These are phyloP conservation scores for Coregonus suidteri DNA, from an alignment of 2,797 vertebrate species.

Conservation along the genomic window DNA sequence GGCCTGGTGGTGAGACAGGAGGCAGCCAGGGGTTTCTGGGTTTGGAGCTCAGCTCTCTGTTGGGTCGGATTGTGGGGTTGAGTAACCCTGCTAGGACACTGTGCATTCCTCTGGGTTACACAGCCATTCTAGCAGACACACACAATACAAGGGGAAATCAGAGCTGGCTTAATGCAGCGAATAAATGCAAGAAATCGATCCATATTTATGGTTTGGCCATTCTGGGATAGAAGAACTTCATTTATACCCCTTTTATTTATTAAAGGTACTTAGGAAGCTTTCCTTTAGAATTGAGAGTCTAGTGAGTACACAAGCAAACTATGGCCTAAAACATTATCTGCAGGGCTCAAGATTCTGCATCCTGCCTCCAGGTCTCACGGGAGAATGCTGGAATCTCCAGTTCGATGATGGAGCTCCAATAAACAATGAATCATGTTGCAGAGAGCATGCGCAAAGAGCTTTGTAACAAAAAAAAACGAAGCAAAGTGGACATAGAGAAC, in stretches of 20 bases:
- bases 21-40: constrained; percentile 44
- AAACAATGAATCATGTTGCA: constrained; percentile 77
- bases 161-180: not conserved
- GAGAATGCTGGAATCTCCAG: constrained; percentile 80
- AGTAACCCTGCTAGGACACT: constrained; percentile 39
- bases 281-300: constrained; percentile 33
- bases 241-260: constrained; percentile 21
- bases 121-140: constrained; percentile 35
- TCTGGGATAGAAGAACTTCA: constrained; percentile 33
- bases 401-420: constrained; percentile 75
- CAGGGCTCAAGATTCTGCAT: constrained; percentile 83
- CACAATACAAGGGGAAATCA: not conserved
- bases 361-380: constrained; percentile 81
- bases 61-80: constrained; percentile 21
- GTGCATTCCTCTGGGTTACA: constrained; percentile 31
- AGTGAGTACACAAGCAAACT: constrained; percentile 64
- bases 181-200: constrained; percentile 3
- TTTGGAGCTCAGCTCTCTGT: constrained; percentile 30
- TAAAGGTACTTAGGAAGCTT: constrained; percentile 39
- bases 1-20: constrained; percentile 30
- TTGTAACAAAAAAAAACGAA: constrained; percentile 42
- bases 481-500: constrained; percentile 29
- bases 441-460: constrained; percentile 52
- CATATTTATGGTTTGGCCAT: constrained; percentile 42
- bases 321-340: constrained; percentile 76